phyloP scores from a whole-genome alignment of 2,797 vertebrate species.

The Sandelia bainsii region DNA sequence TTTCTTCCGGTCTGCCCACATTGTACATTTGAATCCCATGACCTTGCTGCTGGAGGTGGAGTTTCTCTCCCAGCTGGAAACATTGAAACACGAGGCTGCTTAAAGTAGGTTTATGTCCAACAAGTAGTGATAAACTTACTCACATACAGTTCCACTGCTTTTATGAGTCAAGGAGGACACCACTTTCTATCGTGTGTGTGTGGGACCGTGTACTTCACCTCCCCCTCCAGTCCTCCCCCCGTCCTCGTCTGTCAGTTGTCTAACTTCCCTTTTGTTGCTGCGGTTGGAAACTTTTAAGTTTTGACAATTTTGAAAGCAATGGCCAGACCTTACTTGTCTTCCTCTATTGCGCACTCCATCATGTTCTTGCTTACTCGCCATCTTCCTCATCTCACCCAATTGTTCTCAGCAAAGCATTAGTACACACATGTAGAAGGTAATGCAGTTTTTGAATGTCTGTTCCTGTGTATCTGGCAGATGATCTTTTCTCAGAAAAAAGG shows the following conservation, averaged over 20 bases:
- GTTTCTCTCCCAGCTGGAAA: conserved; percentile 33
- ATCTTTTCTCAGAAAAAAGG: conserved; percentile 21
- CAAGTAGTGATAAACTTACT: background rate
- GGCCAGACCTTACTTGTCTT: conserved; percentile 81
- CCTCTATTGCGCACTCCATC: conserved; percentile 79
- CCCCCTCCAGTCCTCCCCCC: conserved; percentile 30
- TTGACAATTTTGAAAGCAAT: conserved; percentile 87
- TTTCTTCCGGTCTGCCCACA: background rate
- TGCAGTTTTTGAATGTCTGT: background rate
- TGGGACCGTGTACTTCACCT: conserved; percentile 29
- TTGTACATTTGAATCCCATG: background rate
- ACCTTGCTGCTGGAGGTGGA: conserved; percentile 6
- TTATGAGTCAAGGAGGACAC: conserved; percentile 54
- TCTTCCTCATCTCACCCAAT: conserved; percentile 62
- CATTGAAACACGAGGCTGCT: conserved; percentile 7
- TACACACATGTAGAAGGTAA: background rate
- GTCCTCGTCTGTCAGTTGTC: conserved; percentile 75
- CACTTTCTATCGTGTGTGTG: conserved; percentile 39
- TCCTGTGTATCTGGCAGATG: background rate
- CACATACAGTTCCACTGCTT: conserved; percentile 10
- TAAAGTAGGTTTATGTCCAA: conserved; percentile 48
- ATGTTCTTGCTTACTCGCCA: conserved; percentile 64
- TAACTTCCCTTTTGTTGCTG: conserved; percentile 88
- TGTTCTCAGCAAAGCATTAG: conserved; percentile 15
- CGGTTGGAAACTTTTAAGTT: conserved; percentile 90